Evolutionary conservation across 2,113 vertebrate genomes (phyloP).

Genomic region (Podiceps cristatus): DNA sequence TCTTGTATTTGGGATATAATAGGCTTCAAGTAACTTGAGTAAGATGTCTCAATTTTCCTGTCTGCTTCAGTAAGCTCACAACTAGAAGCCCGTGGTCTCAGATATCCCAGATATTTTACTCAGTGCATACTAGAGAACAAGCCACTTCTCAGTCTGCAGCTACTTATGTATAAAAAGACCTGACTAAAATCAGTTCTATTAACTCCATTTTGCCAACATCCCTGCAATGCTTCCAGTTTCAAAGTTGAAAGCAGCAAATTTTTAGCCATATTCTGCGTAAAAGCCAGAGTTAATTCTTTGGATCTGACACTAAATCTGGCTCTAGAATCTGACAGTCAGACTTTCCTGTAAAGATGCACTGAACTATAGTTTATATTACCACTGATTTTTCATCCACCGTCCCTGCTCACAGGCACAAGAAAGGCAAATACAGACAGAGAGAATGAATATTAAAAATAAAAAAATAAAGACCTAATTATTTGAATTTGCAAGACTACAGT

Average conservation of each 20-base stretch:
- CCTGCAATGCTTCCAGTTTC: neutral
- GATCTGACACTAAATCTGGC: neutral
- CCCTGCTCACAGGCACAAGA: neutral
- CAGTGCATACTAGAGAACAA: neutral
- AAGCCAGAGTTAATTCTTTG: neutral
- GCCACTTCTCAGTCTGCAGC: neutral
- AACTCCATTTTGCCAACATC: neutral
- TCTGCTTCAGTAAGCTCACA: neutral
- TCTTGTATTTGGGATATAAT: neutral
- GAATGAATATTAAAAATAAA: neutral
- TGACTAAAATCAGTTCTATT: neutral
- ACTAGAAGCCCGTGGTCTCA: neutral
- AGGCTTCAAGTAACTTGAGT: neutral
- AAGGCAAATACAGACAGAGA: neutral
- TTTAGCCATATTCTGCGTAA: neutral
- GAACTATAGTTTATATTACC: neutral
- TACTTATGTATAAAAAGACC: neutral
- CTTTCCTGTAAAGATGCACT: neutral
- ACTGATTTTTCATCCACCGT: neutral
- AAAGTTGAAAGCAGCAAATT: neutral
- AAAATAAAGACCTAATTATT: neutral
- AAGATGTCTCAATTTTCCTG: neutral
- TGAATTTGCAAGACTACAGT: neutral
- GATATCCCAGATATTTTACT: neutral
- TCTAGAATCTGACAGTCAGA: neutral